A percentile compares a stretch with the other conserved stretches of the same genome.
Evolutionary conservation across 2,797 vertebrate genomes (phyloP).

Genomic region (Coccyzus lansbergi): DNA sequence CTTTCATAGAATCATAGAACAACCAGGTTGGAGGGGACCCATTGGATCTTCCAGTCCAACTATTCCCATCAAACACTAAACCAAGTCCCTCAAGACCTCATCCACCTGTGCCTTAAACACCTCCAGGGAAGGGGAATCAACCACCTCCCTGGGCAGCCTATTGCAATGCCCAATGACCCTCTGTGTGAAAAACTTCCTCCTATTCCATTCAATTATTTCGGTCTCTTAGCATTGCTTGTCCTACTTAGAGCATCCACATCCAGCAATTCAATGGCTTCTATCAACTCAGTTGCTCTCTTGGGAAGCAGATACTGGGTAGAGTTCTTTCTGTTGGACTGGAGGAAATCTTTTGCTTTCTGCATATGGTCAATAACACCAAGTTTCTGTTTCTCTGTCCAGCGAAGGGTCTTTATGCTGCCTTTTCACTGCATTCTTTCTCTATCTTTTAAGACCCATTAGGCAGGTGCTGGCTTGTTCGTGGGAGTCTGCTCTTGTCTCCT

Average conservation of each 20-base stretch:
- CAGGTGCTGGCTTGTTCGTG: conserved; percentile 20
- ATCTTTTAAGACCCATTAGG: neutral
- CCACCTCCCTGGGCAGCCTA: too few relatives aligned
- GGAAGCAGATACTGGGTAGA: neutral
- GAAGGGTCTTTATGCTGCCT: neutral
- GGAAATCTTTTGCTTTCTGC: neutral
- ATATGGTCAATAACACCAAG: neutral
- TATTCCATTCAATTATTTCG: neutral
- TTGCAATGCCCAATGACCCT: too few relatives aligned
- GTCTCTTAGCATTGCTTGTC: neutral
- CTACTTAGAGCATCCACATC: neutral
- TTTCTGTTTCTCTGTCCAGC: neutral
- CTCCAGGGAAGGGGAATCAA: too few relatives aligned
- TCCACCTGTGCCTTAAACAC: too few relatives aligned
- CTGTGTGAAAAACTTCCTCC: too few relatives aligned
- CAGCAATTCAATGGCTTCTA: neutral
- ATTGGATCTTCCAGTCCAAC: too few relatives aligned
- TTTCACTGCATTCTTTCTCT: conserved; percentile 8
- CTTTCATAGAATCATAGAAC: too few relatives aligned
- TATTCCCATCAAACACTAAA: too few relatives aligned
- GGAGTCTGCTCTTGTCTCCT: conserved; percentile 26
- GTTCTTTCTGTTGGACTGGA: neutral
- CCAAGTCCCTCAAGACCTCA: too few relatives aligned
- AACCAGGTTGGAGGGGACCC: too few relatives aligned
- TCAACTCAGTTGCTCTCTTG: neutral